Evolutionary conservation across 2,888 invertebrate species (phyloP).

Genomic region (Danaus chrysippus): DNA sequence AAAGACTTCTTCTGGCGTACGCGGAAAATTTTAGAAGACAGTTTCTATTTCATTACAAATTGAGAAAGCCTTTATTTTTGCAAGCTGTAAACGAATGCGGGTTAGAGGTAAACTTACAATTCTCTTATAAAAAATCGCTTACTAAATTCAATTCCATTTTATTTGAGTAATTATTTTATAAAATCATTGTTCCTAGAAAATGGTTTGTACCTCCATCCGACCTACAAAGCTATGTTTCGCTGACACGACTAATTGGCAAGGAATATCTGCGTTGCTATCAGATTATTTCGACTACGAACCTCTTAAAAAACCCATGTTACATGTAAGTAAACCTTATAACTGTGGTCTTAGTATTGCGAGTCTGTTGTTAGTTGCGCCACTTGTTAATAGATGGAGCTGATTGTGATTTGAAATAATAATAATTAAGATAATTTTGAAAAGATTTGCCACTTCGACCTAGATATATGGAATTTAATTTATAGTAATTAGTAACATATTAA

Average conservation of each 20-base stretch:
- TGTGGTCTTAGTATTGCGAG: conserved; percentile 8
- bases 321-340: conserved; percentile 79
- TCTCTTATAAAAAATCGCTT: background rate
- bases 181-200: conserved; percentile 81
- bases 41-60: conserved; percentile 77
- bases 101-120: conserved; percentile 79
- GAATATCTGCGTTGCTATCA: conserved; percentile 85
- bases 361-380: conserved; percentile 20
- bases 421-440: background rate
- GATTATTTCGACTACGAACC: conserved; percentile 89
- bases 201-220: conserved; percentile 90
- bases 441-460: too few relatives aligned
- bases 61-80: conserved; percentile 83
- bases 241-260: conserved; percentile 85
- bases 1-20: conserved; percentile 84
- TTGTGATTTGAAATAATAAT: background rate
- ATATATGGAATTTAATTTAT: too few relatives aligned
- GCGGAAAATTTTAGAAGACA: conserved; percentile 89
- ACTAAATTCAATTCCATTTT: conserved; percentile 8
- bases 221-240: conserved; percentile 87
- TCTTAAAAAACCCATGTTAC: conserved; percentile 80
- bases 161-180: conserved; percentile 7
- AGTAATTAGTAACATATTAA: too few relatives aligned
- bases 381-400: conserved; percentile 44
- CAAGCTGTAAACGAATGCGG: conserved; percentile 88